These are phyloP conservation scores for Leucophenga maculata DNA, from an alignment of 2,888 invertebrate species.

Conservation along the genomic window DNA sequence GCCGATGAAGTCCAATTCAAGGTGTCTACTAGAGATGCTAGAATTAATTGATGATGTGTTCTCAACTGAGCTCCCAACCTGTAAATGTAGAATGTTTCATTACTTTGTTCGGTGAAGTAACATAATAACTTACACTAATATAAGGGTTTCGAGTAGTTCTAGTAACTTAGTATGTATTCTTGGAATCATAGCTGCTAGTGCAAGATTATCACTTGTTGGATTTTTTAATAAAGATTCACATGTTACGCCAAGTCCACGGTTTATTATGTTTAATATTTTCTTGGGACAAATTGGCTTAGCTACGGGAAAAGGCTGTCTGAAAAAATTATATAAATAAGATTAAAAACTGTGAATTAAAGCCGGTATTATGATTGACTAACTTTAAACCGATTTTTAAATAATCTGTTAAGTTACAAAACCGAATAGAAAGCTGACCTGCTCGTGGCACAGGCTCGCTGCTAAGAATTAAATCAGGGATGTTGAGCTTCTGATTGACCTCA, in stretches of 20 bases:
- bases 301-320: conserved; percentile 4
- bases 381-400: background rate
- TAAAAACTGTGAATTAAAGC: background rate
- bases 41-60: conserved; percentile 4
- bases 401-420: conserved; percentile 2
- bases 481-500: background rate
- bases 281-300: background rate
- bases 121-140: background rate
- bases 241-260: background rate
- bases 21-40: background rate
- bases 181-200: background rate
- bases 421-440: background rate
- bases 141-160: conserved; percentile 1
- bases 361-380: background rate
- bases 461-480: background rate
- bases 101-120: background rate
- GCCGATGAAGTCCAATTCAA: conserved; percentile 13
- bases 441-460: background rate
- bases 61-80: background rate
- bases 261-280: conserved; percentile 13
- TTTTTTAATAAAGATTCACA: background rate
- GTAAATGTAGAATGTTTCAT: background rate
- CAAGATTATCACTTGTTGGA: conserved; percentile 14
- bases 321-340: background rate
- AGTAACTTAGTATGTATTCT: background rate